Conservation (phyloP, 2,888 invertebrate species). For the Oscheius myriophilus region DNA sequence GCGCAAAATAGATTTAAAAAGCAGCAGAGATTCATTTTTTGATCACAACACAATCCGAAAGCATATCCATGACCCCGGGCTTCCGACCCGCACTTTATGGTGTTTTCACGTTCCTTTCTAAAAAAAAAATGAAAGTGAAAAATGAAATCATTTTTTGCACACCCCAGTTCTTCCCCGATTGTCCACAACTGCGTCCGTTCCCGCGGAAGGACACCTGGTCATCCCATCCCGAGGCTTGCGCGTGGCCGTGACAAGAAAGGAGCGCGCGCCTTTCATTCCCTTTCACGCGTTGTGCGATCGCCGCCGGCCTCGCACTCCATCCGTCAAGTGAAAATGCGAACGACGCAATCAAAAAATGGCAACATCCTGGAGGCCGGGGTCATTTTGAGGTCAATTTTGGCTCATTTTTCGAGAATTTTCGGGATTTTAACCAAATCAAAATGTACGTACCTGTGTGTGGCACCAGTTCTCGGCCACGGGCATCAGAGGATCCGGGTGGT, state of each 20-base stretch:
- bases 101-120: no score
- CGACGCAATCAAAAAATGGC: slow-evolving; percentile 8
- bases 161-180: not conserved
- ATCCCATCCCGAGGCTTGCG: not conserved
- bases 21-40: no score
- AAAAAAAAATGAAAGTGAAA: no score
- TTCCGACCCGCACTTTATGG: no score
- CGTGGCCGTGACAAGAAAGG: slow-evolving; percentile 16
- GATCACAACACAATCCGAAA: no score
- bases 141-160: no score
- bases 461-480: slow-evolving; percentile 99
- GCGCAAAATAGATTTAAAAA: no score
- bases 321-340: not conserved
- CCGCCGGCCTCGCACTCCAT: not conserved
- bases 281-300: not conserved
- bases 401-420: not conserved
- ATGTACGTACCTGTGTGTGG: slow-evolving; percentile 79
- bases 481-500: slow-evolving; percentile 56
- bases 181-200: not conserved
- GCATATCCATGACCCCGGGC: no score
- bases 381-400: not conserved
- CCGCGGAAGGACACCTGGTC: no score
- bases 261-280: not conserved
- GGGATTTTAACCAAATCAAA: slow-evolving; percentile 4
- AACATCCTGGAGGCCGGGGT: not conserved